These are phyloP conservation scores for Nezara viridula DNA, from an alignment of 2,888 invertebrate species.

Conservation along the genomic window DNA sequence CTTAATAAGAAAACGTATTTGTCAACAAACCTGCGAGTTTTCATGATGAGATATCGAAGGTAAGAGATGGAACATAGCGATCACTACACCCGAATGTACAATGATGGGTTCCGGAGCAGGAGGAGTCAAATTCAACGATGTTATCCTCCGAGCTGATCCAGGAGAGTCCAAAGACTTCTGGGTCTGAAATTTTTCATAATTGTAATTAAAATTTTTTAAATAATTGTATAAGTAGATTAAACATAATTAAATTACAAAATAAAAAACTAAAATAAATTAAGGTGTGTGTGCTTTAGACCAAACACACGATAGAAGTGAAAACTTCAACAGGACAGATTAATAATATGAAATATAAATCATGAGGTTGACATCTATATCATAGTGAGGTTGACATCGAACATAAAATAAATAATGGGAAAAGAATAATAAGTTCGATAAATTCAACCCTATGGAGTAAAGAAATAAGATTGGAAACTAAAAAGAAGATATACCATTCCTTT, in stretches of 20 bases:
- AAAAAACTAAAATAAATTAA: too few species aligned
- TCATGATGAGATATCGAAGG: conserved; percentile 80
- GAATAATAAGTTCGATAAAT: too few species aligned
- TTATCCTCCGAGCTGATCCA: conserved; percentile 70
- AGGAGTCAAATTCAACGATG: conserved; percentile 82
- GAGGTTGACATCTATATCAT: too few species aligned
- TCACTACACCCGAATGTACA: conserved; percentile 94
- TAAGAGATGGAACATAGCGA: conserved; percentile 91
- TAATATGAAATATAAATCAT: too few species aligned
- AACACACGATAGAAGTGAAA: too few species aligned
- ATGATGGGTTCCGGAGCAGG: conserved; percentile 86
- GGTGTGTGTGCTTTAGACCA: too few species aligned
- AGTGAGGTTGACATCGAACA: too few species aligned
- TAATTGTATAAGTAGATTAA: conserved; percentile 70
- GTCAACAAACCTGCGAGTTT: conserved; percentile 68
- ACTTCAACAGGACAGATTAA: too few species aligned
- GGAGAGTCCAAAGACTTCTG: conserved; percentile 66
- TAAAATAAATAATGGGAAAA: too few species aligned
- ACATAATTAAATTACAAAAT: conserved; percentile 49
- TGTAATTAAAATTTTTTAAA: background rate
- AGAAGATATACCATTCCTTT: too few species aligned
- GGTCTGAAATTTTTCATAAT: conserved; percentile 61
- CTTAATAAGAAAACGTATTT: background rate
- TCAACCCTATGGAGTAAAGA: too few species aligned
- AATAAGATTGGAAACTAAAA: too few species aligned